Evolutionary conservation across 2,888 invertebrate species (phyloP).

Genomic region (Smittia sp.): DNA sequence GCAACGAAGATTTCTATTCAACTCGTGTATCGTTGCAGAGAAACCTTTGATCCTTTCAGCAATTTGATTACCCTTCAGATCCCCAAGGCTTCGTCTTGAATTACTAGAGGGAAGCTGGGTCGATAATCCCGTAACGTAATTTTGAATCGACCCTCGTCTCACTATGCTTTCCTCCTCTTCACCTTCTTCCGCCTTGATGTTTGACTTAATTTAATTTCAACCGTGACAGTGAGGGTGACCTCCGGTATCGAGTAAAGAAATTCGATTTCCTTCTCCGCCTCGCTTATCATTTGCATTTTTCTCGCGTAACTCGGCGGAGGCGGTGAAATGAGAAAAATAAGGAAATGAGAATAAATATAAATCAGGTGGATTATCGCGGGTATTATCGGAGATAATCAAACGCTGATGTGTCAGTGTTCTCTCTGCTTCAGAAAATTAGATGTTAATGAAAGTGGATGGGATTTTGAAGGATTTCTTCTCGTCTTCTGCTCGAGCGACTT

Average conservation of each 20-base stretch:
- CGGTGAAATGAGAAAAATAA: background rate
- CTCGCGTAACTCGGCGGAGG: background rate
- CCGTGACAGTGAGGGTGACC: constrained; percentile 9
- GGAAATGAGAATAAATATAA: constrained; percentile 28
- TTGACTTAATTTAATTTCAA: constrained; percentile 40
- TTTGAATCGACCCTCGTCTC: background rate
- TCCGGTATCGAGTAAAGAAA: background rate
- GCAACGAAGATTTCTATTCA: background rate
- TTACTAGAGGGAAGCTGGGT: too few species aligned
- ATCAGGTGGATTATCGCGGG: constrained; percentile 31
- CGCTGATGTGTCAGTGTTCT: constrained; percentile 13
- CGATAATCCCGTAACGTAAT: too few species aligned
- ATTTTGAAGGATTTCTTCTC: background rate
- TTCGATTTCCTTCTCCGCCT: background rate
- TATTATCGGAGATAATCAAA: constrained; percentile 19
- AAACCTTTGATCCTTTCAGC: background rate
- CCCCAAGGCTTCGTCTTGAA: too few species aligned
- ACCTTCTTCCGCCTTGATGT: background rate
- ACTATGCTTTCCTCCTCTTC: constrained; percentile 7
- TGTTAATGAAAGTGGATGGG: constrained; percentile 21
- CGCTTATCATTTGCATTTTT: background rate
- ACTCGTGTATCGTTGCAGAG: background rate
- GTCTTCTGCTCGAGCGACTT: background rate
- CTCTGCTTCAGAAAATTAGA: constrained; percentile 2
- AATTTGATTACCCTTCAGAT: background rate